Base-by-base conservation (phyloP, 2,888 invertebrate species). In the Meteorus cinctellus region DNA sequence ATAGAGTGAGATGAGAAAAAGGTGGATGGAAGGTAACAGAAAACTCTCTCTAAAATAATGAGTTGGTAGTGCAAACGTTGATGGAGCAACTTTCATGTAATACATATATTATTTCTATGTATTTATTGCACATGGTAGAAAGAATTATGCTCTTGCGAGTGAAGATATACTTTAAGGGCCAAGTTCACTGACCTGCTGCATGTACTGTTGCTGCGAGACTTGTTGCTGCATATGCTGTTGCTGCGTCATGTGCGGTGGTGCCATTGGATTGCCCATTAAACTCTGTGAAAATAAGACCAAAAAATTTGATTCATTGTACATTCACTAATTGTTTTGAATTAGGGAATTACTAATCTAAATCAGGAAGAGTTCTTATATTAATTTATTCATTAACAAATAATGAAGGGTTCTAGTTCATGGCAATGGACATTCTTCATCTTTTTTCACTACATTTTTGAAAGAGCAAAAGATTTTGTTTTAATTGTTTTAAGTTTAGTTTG, bases 131-230 rank as follows among this genome's bases (percentile, higher is more conserved):
- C 4, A 24, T 5, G 41, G 67, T 48, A 55, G 45, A 51, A 45
- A 60, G 19, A 48, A 51, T 24, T 66, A 75, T 14, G 66, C 51
- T 19, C 29, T 41, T 36, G 70, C 55, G 48, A 29, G 45, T 16
- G 24, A 10, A 27, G 41, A 16, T 65, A 55, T 19, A 63, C 70
- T 67, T 69, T 60, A 74, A 78, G 68, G 60, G 79, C 74, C 75
- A 77, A 79, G 76, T 80, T 81, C 77, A 85, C 85, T 84, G 80
- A 90, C 90, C 89, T 90, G 88, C 84, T 88, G 90, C 89, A 90
- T 90, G 79, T 90, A 90, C 78, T 89, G 88, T 80, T 88, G 87
- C 82, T 89, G 89, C 62, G 87, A 84, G 74, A 89, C 88, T 82
- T 88, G 89, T 81, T 87, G 89, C 80, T 87, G 88, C 81, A 87